Evolutionary conservation across 2,888 invertebrate species (phyloP).

Genomic region (Formica aserva): DNA sequence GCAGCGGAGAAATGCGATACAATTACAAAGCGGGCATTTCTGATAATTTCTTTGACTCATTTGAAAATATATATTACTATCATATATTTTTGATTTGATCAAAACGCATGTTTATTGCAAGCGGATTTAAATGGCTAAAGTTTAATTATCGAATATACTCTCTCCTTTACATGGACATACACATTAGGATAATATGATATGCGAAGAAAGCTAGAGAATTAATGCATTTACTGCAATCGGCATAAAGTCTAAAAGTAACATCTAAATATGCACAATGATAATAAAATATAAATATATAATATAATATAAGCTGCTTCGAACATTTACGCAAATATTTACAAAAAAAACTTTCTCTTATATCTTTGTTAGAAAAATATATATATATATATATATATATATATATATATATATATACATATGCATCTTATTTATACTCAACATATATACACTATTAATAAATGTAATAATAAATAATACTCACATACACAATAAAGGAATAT

Average conservation of each 20-base stretch:
- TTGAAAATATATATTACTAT: neutral
- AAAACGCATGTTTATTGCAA: neutral
- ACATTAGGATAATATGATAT: neutral
- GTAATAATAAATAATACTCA: neutral
- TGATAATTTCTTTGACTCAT: conserved; percentile 24
- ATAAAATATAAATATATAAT: neutral
- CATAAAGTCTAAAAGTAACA: neutral
- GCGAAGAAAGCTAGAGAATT: neutral
- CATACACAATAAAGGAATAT: neutral
- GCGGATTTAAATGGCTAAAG: neutral
- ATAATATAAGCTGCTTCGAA: neutral
- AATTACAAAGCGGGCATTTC: conserved; percentile 24
- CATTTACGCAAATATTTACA: neutral
- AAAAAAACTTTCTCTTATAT: neutral
- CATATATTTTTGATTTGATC: conserved; percentile 4
- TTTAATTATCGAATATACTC: conserved; percentile 4
- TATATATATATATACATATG: neutral
- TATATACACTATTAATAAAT: neutral
- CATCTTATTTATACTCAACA: conserved; percentile 4
- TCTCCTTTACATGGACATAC: neutral
- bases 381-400: neutral
- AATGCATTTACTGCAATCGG: neutral
- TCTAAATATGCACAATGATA: neutral
- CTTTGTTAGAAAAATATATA: neutral
- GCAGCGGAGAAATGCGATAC: conserved; percentile 9